Evolutionary conservation across 2,113 vertebrate genomes (phyloP), one percentile per base, ranked within the genome.

Genomic region (Peromyscus californicus): DNA sequence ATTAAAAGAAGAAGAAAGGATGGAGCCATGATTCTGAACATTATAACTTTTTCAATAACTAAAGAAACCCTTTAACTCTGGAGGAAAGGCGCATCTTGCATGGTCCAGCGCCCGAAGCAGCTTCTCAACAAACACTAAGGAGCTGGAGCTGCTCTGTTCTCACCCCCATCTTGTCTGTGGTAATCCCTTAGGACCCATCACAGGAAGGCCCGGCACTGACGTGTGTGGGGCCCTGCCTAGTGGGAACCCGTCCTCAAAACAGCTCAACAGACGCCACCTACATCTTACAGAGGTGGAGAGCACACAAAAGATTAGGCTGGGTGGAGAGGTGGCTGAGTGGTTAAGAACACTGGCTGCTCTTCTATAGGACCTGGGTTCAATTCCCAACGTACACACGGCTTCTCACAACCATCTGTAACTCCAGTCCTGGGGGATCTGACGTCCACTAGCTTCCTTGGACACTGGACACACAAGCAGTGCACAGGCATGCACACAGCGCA

Each of bases 61-160:
- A 26, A 39, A 51, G 63, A 61, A 89, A 70, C 76, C 19, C 9
- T 51, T 59, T 26, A 42, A 15, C 17, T n/a, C 11, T 22, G 26
- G 15, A 1, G 26, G 42, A 21, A 59, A 33, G 24, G 7, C 12
- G 26, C 42, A 8, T 24, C 7, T 29, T 48, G 0, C 0, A 0
- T 3, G 54, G 5, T 15, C 17, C 31, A 15, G 19, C 33, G 8
- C 42, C n/a, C 26, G 21, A 84, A 36, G 65, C 2, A 19, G 26
- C 26, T 2, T 5, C 22, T 74, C 36, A 54, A 9, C 10, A 6
- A 10, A 33, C 4, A 15, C 1, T 0, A 6, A 22, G 6, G 7
- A 12, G 79, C 26, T 7, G 2, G 1, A 1, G 3, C 0, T 21
- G 19, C 36, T 65, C 10, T 26, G 2, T 0, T 67, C 59, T 82